Evolutionary conservation across 2,113 vertebrate species (phyloP).

Genomic region (Tetraodon nigroviridis): DNA sequence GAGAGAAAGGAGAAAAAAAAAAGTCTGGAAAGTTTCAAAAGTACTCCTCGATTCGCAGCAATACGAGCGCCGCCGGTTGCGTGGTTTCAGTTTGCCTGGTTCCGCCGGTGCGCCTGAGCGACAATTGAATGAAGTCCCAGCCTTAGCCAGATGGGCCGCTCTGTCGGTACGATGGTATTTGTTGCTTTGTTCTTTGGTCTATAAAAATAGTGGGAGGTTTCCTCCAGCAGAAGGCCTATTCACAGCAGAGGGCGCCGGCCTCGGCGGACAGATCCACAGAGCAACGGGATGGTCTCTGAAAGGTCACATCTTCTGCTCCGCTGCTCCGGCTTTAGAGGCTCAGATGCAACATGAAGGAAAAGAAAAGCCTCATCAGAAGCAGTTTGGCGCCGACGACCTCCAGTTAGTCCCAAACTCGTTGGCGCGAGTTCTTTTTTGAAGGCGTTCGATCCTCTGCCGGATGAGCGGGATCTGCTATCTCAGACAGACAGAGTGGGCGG

Average conservation of each 20-base stretch:
- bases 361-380: slow-evolving; percentile 25
- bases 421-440: slow-evolving; percentile 33
- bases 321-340: slow-evolving; percentile 53
- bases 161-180: slow-evolving; percentile 56
- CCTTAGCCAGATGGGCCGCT: slow-evolving; percentile 59
- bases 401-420: slow-evolving; percentile 32
- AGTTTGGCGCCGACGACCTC: slow-evolving; percentile 33
- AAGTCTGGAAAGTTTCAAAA: slow-evolving; percentile 80
- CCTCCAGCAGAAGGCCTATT: slow-evolving; percentile 88
- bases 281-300: slow-evolving; percentile 65
- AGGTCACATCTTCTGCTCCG: slow-evolving; percentile 34
- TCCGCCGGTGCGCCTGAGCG: slow-evolving; percentile 32
- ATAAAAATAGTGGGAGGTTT: slow-evolving; percentile 90
- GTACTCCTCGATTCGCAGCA: slow-evolving; percentile 66
- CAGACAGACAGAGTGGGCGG: slow-evolving; percentile 67
- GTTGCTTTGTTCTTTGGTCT: slow-evolving; percentile 91
- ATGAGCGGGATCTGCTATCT: slow-evolving; percentile 71
- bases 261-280: slow-evolving; percentile 45
- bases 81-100: slow-evolving; percentile 45
- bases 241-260: slow-evolving; percentile 73
- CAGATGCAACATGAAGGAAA: slow-evolving; percentile 33
- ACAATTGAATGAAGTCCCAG: slow-evolving; percentile 25
- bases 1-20: slow-evolving; percentile 60
- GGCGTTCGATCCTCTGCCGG: slow-evolving; percentile 65
- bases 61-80: slow-evolving; percentile 27